These are phyloP conservation scores for Peromyscus californicus DNA, from an alignment of 2,113 vertebrate genomes.

Conservation along the genomic window DNA sequence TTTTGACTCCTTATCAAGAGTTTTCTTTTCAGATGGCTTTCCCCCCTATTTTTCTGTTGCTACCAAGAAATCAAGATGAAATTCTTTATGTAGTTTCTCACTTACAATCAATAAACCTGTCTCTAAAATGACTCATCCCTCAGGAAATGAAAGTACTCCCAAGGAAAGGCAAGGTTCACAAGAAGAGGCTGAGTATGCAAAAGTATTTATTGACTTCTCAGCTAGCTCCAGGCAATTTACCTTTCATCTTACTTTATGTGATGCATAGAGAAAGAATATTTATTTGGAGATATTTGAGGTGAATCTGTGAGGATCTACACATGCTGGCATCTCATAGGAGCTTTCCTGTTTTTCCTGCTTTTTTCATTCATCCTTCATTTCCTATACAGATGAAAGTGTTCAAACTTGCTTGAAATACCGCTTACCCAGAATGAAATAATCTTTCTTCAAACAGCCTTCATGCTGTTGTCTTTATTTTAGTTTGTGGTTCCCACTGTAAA, in stretches of 20 bases:
- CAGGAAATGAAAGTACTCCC: conserved; percentile 2
- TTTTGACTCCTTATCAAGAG: background rate
- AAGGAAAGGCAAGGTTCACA: conserved; percentile 1
- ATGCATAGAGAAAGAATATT: background rate
- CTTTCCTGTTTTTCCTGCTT: background rate
- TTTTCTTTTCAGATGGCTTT: background rate
- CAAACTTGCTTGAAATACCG: background rate
- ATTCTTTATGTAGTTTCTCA: conserved; percentile 46
- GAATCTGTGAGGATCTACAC: background rate
- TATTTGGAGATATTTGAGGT: background rate
- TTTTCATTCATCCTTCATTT: background rate
- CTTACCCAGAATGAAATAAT: background rate
- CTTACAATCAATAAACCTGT: background rate
- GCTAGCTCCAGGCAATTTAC: background rate
- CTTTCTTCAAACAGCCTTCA: background rate
- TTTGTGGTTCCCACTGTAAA: background rate
- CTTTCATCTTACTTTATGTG: background rate
- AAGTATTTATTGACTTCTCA: conserved; percentile 36
- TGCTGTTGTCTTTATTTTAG: background rate
- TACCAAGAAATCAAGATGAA: background rate
- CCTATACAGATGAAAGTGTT: background rate
- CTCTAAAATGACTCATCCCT: conserved; percentile 9
- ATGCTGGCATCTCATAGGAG: background rate
- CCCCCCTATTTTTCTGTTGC: background rate
- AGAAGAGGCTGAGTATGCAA: conserved; percentile 25